Conservation (phyloP, 2,888 invertebrate genomes). For the Drosophila imparisetae region DNA sequence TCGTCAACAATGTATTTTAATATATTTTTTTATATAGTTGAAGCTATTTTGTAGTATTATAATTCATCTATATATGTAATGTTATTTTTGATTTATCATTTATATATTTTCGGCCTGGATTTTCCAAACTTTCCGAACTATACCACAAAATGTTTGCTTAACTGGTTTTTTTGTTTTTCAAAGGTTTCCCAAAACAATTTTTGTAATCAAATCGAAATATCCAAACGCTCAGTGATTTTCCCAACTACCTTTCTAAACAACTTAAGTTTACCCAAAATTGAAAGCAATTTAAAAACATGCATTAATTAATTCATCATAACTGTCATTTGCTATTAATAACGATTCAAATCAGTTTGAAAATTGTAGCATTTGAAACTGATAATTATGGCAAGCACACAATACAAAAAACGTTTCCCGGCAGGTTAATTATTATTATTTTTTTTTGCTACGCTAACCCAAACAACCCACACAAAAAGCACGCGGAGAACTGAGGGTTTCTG, state of each 20-base stretch:
- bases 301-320: slow-evolving; percentile 16
- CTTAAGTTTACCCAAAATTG: not conserved
- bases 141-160: not conserved
- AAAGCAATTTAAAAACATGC: slow-evolving; percentile 4
- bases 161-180: not conserved
- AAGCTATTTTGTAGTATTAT: not conserved
- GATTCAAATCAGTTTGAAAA: slow-evolving; percentile 38
- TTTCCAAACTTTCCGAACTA: not conserved
- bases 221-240: not conserved
- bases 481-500: slow-evolving; percentile 38
- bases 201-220: not conserved
- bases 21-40: not conserved
- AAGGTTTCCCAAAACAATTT: not conserved
- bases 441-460: slow-evolving; percentile 21
- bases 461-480: slow-evolving; percentile 40
- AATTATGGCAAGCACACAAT: slow-evolving; percentile 51
- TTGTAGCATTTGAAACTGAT: slow-evolving; percentile 35
- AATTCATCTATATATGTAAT: not conserved
- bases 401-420: slow-evolving; percentile 33
- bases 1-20: not conserved
- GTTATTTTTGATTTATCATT: not conserved
- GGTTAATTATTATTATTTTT: slow-evolving; percentile 30
- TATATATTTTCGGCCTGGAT: not conserved
- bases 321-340: slow-evolving; percentile 49
- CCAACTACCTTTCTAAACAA: not conserved